Conservation (phyloP, 2,797 vertebrate species). For the Melanotaenia parkinsoni region DNA sequence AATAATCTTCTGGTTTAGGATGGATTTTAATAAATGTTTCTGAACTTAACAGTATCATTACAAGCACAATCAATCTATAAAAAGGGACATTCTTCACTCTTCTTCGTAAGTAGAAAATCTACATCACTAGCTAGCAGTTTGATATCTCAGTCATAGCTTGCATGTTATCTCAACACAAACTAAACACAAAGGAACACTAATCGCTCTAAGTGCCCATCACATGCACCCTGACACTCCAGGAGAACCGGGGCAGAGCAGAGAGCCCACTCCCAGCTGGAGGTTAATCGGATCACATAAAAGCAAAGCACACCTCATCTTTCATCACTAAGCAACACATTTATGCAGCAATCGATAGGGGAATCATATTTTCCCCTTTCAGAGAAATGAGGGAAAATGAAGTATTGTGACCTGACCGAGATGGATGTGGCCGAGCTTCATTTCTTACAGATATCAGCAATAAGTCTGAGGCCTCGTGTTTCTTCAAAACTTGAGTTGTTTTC, state of each 20-base stretch:
- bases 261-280: slow-evolving; percentile 61
- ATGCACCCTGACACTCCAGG: slow-evolving; percentile 65
- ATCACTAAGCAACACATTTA: slow-evolving; percentile 78
- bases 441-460: slow-evolving; percentile 58
- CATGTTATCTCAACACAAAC: slow-evolving; percentile 65
- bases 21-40: slow-evolving; percentile 11
- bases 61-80: slow-evolving; percentile 1
- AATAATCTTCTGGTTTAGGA: not conserved
- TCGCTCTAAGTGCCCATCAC: slow-evolving; percentile 71
- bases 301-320: slow-evolving; percentile 78
- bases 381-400: slow-evolving; percentile 76
- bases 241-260: slow-evolving; percentile 48
- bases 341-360: slow-evolving; percentile 78
- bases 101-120: slow-evolving; percentile 28
- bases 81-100: slow-evolving; percentile 35
- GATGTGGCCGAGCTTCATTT: slow-evolving; percentile 52
- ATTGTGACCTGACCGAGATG: slow-evolving; percentile 65
- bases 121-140: slow-evolving; percentile 41
- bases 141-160: slow-evolving; percentile 38
- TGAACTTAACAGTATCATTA: slow-evolving; percentile 1
- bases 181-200: slow-evolving; percentile 71
- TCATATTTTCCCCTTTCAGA: slow-evolving; percentile 79
- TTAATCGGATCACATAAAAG: slow-evolving; percentile 80
- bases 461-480: slow-evolving; percentile 45
- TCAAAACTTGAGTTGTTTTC: slow-evolving; percentile 56